These are phyloP conservation scores for Pachyramphus minor DNA, from an alignment of 2,113 vertebrate species.

Conservation along the genomic window DNA sequence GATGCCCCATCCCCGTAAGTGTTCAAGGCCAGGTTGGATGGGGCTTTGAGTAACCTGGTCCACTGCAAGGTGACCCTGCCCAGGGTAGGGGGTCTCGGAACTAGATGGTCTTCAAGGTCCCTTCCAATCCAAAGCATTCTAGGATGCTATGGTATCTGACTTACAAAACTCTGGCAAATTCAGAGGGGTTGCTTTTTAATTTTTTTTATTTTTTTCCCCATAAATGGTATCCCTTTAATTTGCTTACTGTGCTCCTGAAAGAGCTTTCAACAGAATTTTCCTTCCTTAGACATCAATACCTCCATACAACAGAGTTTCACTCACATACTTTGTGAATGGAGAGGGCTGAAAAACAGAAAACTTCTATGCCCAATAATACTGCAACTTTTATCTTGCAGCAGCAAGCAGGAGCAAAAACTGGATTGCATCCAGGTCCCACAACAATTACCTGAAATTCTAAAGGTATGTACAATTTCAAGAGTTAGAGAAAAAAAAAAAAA, in stretches of 20 bases:
- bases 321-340: neutral
- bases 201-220: neutral
- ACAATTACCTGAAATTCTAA: neutral
- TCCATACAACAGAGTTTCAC: neutral
- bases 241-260: neutral
- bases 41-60: neutral
- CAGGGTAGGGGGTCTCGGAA: neutral
- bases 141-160: neutral
- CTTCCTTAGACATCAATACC: neutral
- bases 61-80: neutral
- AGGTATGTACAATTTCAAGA: neutral
- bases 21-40: neutral
- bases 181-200: too few species aligned
- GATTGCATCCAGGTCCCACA: neutral
- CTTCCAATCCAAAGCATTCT: neutral
- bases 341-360: neutral
- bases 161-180: neutral
- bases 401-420: neutral
- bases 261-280: neutral
- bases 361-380: neutral
- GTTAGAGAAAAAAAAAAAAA: neutral
- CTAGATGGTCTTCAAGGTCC: neutral
- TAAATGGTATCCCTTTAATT: neutral
- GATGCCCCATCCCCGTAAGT: neutral
- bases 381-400: neutral